These are phyloP conservation scores for Drosophila ficusphila DNA, from an alignment of 1,140 invertebrate species.

Conservation along the genomic window DNA sequence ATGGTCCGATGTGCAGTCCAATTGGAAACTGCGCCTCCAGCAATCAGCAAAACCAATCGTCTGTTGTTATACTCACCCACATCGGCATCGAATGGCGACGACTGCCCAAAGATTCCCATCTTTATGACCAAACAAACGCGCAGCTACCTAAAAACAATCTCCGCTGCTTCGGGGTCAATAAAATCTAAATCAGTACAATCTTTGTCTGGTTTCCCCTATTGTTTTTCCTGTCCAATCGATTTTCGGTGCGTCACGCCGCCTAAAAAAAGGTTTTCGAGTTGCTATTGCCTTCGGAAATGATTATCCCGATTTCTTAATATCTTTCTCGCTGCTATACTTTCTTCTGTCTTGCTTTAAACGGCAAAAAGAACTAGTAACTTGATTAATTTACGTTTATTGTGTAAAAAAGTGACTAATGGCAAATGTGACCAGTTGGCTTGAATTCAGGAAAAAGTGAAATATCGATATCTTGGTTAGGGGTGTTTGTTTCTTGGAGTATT, in stretches of 20 bases:
- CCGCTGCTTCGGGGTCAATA: constrained; percentile 1
- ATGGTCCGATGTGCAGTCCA: neutral
- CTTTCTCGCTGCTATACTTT: neutral
- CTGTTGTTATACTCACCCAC: constrained; percentile 86
- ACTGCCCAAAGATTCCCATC: constrained; percentile 89
- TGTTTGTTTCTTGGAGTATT: neutral
- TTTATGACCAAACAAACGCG: constrained; percentile 41
- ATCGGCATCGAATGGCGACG: constrained; percentile 89
- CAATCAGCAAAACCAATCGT: neutral
- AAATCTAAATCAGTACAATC: constrained; percentile 8
- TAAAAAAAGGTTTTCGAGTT: neutral
- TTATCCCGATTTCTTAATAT: neutral
- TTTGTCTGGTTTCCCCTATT: constrained; percentile 30
- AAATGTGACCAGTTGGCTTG: constrained; percentile 24
- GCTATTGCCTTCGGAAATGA: neutral
- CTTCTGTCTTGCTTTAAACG: constrained; percentile 6
- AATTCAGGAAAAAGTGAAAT: constrained; percentile 3
- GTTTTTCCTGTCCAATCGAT: constrained; percentile 59
- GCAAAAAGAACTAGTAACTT: constrained; percentile 21
- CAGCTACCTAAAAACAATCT: constrained; percentile 46
- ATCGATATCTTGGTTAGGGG: neutral
- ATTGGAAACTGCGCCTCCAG: neutral
- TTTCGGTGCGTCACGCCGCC: constrained; percentile 49
- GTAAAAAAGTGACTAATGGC: constrained; percentile 74
- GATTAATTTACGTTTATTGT: constrained; percentile 54